Conservation (phyloP, 2,113 vertebrate species). For the Pao palembangensis region DNA sequence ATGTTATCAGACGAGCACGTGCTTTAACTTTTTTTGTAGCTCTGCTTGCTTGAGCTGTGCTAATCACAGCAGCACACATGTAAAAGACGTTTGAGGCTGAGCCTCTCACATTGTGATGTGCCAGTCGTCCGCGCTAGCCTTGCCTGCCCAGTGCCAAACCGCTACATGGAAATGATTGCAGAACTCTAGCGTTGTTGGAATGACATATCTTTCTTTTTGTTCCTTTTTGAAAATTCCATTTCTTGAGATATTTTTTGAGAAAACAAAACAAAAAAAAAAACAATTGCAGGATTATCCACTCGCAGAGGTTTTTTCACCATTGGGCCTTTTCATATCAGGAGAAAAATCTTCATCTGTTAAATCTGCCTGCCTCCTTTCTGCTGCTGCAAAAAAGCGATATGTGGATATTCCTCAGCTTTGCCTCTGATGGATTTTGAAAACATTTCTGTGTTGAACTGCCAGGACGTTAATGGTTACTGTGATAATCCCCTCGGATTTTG, state of each 20-base stretch:
- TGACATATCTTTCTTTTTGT: conserved; percentile 2
- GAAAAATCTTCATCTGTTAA: conserved; percentile 18
- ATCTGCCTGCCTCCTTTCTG: conserved; percentile 24
- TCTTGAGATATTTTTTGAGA: conserved; percentile 8
- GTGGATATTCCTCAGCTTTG: conserved; percentile 38
- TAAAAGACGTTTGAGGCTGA: conserved; percentile 52
- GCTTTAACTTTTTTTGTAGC: conserved; percentile 30
- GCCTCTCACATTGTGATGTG: conserved; percentile 31
- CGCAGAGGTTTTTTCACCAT: conserved; percentile 40
- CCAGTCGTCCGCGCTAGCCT: conserved; percentile 32
- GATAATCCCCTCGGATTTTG: conserved; percentile 46
- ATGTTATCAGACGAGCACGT: conserved; percentile 37
- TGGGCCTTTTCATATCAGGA: conserved; percentile 32
- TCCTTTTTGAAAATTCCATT: conserved; percentile 5
- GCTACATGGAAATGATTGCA: conserved; percentile 43
- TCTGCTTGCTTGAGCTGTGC: conserved; percentile 33
- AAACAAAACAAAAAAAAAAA: neutral
- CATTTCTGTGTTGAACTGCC: conserved; percentile 52
- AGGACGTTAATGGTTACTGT: conserved; percentile 49
- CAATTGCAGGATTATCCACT: neutral
- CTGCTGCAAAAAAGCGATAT: conserved; percentile 29
- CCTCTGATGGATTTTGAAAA: conserved; percentile 41
- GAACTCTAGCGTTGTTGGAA: conserved; percentile 26
- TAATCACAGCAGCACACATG: conserved; percentile 20
- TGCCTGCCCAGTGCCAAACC: conserved; percentile 67